Evolutionary conservation across 2,797 vertebrate species (phyloP).

Genomic region (Rhabdophis nuchalis): DNA sequence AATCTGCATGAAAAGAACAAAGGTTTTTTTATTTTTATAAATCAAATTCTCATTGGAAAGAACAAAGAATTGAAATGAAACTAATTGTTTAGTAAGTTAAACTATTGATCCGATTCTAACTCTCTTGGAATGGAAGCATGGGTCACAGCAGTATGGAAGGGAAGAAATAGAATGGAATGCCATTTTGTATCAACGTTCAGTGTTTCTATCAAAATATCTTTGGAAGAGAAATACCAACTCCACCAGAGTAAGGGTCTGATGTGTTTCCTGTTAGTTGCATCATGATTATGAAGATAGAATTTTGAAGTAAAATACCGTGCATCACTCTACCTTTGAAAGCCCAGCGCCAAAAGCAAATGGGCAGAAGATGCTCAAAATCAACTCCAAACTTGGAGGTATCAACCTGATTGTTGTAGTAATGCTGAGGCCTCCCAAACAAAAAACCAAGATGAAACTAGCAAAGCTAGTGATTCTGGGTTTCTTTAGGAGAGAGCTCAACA

Average conservation of each 20-base stretch:
- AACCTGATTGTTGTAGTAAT: slow-evolving; percentile 76
- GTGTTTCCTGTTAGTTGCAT: neutral
- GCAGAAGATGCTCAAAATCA: slow-evolving; percentile 79
- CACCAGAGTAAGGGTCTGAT: neutral
- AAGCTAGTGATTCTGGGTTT: slow-evolving; percentile 81
- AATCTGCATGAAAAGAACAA: slow-evolving; percentile 71
- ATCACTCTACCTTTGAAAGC: slow-evolving; percentile 75
- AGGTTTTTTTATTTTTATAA: neutral
- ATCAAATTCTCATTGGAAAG: neutral
- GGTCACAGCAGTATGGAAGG: neutral
- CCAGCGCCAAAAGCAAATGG: slow-evolving; percentile 82
- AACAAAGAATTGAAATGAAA: neutral
- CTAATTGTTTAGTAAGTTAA: neutral
- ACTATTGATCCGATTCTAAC: neutral
- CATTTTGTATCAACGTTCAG: neutral
- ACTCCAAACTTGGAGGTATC: slow-evolving; percentile 73
- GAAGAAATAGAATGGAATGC: neutral
- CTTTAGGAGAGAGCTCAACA: slow-evolving; percentile 84
- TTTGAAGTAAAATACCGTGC: neutral
- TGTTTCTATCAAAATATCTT: neutral
- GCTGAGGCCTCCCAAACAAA: slow-evolving; percentile 79
- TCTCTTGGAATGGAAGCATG: neutral
- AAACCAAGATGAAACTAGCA: slow-evolving; percentile 76
- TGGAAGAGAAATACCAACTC: neutral
- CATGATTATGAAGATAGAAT: neutral